A percentile compares a stretch with the other conserved stretches of the same genome.
These are phyloP conservation scores for Psittacula echo DNA, from an alignment of 2,797 vertebrate genomes.

Conservation along the genomic window DNA sequence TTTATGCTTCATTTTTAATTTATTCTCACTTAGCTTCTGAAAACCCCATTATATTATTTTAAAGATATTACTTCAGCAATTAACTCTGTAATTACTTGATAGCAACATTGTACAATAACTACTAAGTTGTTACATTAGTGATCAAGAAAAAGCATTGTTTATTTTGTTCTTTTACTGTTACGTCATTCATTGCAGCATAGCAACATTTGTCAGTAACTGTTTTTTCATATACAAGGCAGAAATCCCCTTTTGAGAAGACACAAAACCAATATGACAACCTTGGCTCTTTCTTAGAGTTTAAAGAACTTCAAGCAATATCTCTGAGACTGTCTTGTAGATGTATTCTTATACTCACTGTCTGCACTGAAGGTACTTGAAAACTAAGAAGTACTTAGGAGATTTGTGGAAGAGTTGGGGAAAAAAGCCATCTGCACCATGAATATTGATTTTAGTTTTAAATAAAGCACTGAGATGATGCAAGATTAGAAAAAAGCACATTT, in stretches of 20 bases:
- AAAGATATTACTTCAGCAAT: conserved; percentile 1
- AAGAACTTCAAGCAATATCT: conserved; percentile 11
- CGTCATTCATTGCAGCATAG: not conserved
- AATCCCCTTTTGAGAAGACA: not conserved
- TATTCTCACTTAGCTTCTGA: not conserved
- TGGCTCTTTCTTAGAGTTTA: not conserved
- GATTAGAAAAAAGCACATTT: conserved; percentile 52
- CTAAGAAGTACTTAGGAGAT: conserved; percentile 6
- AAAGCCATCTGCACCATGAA: conserved; percentile 33
- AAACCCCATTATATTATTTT: not conserved
- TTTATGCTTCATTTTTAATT: not conserved
- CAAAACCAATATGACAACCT: not conserved
- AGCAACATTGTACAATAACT: not conserved
- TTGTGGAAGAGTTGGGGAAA: conserved; percentile 9
- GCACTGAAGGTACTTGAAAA: conserved; percentile 43
- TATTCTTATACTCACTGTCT: not conserved
- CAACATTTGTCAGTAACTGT: not conserved
- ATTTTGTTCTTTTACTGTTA: conserved; percentile 6
- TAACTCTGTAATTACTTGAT: not conserved
- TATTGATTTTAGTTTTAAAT: conserved; percentile 64
- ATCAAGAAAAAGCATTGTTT: not conserved
- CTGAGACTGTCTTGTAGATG: not conserved
- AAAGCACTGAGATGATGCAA: conserved; percentile 40
- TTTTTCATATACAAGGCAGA: not conserved
- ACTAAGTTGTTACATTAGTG: not conserved